These are phyloP conservation scores for Numida meleagris DNA, from an alignment of 2,113 vertebrate genomes.

Conservation along the genomic window DNA sequence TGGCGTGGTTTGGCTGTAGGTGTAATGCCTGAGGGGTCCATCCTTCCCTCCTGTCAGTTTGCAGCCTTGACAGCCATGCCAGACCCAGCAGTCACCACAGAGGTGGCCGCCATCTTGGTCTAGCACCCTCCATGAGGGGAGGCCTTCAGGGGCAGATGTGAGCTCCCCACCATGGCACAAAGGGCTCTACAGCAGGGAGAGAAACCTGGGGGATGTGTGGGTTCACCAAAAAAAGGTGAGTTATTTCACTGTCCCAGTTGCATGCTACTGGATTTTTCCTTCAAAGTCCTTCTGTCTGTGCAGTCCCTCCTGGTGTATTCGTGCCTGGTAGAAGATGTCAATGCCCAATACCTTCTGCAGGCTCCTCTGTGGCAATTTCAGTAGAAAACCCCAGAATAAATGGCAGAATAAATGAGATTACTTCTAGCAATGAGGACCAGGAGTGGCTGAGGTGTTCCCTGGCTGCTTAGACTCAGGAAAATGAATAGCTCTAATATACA, in stretches of 20 bases:
- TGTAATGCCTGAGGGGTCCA: background rate
- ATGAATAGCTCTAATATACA: background rate
- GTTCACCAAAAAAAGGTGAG: rapidly evolving
- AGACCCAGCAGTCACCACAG: rapidly evolving
- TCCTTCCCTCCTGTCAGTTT: background rate
- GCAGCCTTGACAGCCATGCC: rapidly evolving
- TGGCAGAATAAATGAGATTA: background rate
- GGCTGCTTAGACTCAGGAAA: background rate
- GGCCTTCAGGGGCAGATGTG: rapidly evolving
- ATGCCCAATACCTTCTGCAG: rapidly evolving
- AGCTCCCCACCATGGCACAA: rapidly evolving
- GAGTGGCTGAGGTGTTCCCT: rapidly evolving
- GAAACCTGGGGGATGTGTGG: rapidly evolving
- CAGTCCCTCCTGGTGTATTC: background rate
- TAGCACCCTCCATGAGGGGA: rapidly evolving
- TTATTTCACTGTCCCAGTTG: background rate
- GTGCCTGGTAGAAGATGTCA: background rate
- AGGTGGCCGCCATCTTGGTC: background rate
- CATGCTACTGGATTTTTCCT: background rate
- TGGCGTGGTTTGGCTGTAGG: rapidly evolving
- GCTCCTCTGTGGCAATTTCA: background rate
- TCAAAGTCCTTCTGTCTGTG: too few relatives aligned
- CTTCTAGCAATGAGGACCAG: rapidly evolving
- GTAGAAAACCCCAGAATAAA: background rate
- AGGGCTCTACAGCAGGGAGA: background rate